phyloP scores from a whole-genome alignment of 2,888 invertebrate genomes.

The Therioaphis trifolii region DNA sequence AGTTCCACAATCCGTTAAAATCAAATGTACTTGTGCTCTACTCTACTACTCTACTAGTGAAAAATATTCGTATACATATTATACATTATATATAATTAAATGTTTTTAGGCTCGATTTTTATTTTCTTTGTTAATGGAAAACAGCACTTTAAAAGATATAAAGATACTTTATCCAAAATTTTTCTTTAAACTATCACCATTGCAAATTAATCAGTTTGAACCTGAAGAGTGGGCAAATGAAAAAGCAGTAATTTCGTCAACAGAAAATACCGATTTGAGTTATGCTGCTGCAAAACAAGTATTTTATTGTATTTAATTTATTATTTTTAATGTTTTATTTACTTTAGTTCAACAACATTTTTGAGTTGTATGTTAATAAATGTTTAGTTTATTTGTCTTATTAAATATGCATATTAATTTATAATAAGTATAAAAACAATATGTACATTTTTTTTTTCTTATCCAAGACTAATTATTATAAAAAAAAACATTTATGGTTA shows the following conservation, averaged over 20 bases:
- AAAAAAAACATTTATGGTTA: no score
- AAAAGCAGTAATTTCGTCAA: constrained; percentile 24
- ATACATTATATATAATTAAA: not conserved
- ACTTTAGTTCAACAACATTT: no score
- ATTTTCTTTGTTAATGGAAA: constrained; percentile 38
- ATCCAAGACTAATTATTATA: no score
- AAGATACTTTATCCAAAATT: constrained; percentile 32
- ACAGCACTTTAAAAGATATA: constrained; percentile 35
- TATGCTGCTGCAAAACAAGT: constrained; percentile 53
- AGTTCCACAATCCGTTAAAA: no score
- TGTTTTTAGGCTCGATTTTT: constrained; percentile 46
- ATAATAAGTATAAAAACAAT: no score
- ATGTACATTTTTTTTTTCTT: not conserved
- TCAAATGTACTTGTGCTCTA: no score
- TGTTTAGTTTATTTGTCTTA: no score
- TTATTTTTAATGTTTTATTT: not conserved
- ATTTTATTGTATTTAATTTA: not conserved
- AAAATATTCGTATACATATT: no score
- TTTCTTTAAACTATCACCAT: constrained; percentile 47
- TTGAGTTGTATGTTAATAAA: no score
- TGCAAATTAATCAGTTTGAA: constrained; percentile 48
- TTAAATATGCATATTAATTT: no score
- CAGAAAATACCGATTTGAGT: constrained; percentile 39
- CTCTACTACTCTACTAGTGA: no score
- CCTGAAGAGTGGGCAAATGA: constrained; percentile 45